Percentiles rank a stretch among this genome's conserved stretches.
Evolutionary conservation across 2,888 invertebrate species (phyloP).

Genomic region (Schizaphis graminum): DNA sequence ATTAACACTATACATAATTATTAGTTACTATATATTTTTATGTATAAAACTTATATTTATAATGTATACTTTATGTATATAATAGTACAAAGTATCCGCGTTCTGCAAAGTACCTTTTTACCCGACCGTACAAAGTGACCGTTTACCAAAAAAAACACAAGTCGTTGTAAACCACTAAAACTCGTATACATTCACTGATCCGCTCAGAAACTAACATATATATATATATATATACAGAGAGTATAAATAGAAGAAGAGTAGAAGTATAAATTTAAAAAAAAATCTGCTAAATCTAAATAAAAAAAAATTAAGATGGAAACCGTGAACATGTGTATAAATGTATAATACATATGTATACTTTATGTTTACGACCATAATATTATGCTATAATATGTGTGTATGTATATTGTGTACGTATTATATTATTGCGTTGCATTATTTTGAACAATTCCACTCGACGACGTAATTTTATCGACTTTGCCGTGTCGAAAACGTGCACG

Average conservation of each 20-base stretch:
- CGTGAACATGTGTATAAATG: background rate
- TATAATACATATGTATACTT: background rate
- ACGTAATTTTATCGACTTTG: background rate
- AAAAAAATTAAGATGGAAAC: background rate
- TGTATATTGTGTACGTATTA: background rate
- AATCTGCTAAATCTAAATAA: background rate
- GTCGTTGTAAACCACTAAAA: background rate
- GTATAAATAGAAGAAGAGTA: background rate
- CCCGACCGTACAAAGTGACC: too few relatives aligned
- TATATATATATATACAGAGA: too few relatives aligned
- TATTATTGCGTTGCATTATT: slow-evolving; percentile 11
- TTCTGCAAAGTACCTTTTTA: too few relatives aligned
- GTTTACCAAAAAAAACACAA: background rate
- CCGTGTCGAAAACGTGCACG: background rate
- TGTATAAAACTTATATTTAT: too few relatives aligned
- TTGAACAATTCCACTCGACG: background rate
- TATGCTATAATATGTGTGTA: background rate
- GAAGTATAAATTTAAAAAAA: background rate
- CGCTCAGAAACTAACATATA: background rate
- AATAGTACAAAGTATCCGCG: too few relatives aligned
- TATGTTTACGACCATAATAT: background rate
- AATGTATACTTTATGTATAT: too few relatives aligned
- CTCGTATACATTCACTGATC: background rate
- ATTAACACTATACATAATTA: too few relatives aligned
- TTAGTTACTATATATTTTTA: too few relatives aligned